Evolutionary conservation across 2,113 vertebrate genomes (phyloP).

Genomic region (Oenanthe melanoleuca): DNA sequence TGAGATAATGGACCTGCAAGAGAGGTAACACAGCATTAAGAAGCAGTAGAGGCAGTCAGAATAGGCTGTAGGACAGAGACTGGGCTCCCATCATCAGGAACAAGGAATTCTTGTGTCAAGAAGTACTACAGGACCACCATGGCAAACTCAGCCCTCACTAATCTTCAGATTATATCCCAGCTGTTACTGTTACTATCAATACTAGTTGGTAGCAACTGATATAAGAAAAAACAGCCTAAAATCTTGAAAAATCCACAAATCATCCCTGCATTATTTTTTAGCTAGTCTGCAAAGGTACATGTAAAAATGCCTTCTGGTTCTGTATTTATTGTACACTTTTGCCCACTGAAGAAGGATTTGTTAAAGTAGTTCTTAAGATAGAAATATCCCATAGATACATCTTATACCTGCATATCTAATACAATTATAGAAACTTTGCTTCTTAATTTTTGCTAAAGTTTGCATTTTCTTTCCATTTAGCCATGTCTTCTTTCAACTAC

Average conservation of each 20-base stretch:
- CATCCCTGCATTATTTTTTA: neutral
- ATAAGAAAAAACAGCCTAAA: neutral
- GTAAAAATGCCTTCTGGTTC: neutral
- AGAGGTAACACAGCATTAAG: neutral
- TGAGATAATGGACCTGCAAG: constrained; percentile 94
- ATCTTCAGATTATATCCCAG: neutral
- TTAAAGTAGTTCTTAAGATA: neutral
- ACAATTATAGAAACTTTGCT: neutral
- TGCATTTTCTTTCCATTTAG: neutral
- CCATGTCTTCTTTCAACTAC: neutral
- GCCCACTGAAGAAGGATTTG: neutral
- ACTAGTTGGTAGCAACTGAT: neutral
- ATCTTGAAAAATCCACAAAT: neutral
- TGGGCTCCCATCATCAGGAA: neutral
- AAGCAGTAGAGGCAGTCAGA: neutral
- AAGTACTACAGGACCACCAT: neutral
- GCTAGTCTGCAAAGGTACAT: neutral
- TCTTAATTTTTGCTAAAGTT: neutral
- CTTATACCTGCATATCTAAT: neutral
- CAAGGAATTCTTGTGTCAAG: neutral
- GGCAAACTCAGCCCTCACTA: neutral
- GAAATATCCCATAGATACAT: neutral
- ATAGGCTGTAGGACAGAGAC: neutral
- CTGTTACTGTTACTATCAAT: neutral
- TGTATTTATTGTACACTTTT: neutral